A percentile compares a stretch with the other conserved stretches of the same genome.
phyloP scores from a whole-genome alignment of 1,140 invertebrate genomes.

The Euschistus heros region DNA sequence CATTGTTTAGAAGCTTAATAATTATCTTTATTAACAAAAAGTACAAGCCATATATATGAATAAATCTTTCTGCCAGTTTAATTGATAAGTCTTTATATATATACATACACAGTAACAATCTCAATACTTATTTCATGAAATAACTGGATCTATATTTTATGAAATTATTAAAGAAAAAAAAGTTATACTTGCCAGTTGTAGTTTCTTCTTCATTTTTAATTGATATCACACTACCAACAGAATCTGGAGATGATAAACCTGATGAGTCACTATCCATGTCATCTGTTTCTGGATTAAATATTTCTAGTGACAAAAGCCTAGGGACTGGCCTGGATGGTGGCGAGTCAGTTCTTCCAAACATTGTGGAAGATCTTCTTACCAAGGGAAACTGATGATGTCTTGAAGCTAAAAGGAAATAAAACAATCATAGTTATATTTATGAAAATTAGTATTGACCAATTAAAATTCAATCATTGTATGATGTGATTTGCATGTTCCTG shows the following conservation, averaged over 20 bases:
- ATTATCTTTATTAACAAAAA: too few species aligned
- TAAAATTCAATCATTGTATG: too few species aligned
- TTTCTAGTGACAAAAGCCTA: constrained; percentile 62
- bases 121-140: not conserved
- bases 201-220: constrained; percentile 34
- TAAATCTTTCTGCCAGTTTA: too few species aligned
- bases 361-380: constrained; percentile 45
- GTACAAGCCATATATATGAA: too few species aligned
- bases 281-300: constrained; percentile 83
- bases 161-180: not conserved
- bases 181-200: constrained; percentile 2
- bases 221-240: constrained; percentile 72
- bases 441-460: too few species aligned
- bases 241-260: constrained; percentile 75
- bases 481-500: too few species aligned
- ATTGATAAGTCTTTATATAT: too few species aligned
- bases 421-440: too few species aligned
- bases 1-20: too few species aligned
- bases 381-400: constrained; percentile 41
- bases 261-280: constrained; percentile 82
- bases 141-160: too few species aligned
- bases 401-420: too few species aligned
- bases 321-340: constrained; percentile 47
- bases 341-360: constrained; percentile 35
- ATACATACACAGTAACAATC: too few species aligned